phyloP scores from a whole-genome alignment of 2,797 vertebrate genomes.

The Enteromius treurensis region DNA sequence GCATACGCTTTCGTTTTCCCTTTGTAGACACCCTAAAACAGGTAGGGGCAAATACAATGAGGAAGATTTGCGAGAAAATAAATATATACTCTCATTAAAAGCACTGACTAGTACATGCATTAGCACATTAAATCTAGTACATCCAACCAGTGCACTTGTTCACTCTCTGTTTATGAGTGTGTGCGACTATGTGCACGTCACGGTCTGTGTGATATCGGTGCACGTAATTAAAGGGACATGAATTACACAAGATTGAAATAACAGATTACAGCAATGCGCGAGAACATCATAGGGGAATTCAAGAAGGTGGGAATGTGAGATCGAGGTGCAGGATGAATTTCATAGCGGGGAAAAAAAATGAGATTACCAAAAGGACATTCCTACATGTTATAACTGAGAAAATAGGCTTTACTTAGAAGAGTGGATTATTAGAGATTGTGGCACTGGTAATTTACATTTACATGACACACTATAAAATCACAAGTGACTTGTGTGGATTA shows the following conservation, averaged over 20 bases:
- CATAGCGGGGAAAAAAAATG: not conserved
- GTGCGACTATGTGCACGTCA: conserved; percentile 13
- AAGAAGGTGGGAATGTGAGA: conserved; percentile 12
- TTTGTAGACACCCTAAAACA: not conserved
- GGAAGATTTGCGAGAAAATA: not conserved
- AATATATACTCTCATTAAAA: not conserved
- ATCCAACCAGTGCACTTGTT: conserved; percentile 22
- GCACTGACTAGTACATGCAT: not conserved
- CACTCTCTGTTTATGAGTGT: not conserved
- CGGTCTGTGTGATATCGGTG: conserved; percentile 20
- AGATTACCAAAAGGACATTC: not conserved
- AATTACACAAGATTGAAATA: conserved; percentile 38
- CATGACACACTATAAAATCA: not conserved
- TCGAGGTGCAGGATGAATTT: not conserved
- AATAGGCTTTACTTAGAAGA: not conserved
- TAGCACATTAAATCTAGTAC: not conserved
- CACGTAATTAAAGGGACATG: conserved; percentile 34
- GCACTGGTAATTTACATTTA: not conserved
- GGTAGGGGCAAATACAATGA: not conserved
- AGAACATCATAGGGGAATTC: conserved; percentile 23
- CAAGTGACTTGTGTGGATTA: not conserved
- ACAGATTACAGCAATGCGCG: conserved; percentile 9
- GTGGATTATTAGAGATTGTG: not conserved
- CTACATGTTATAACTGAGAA: not conserved
- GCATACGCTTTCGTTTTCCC: not conserved